These are phyloP conservation scores for Capitulum mitella DNA, from an alignment of 2,888 invertebrate species.

Conservation along the genomic window DNA sequence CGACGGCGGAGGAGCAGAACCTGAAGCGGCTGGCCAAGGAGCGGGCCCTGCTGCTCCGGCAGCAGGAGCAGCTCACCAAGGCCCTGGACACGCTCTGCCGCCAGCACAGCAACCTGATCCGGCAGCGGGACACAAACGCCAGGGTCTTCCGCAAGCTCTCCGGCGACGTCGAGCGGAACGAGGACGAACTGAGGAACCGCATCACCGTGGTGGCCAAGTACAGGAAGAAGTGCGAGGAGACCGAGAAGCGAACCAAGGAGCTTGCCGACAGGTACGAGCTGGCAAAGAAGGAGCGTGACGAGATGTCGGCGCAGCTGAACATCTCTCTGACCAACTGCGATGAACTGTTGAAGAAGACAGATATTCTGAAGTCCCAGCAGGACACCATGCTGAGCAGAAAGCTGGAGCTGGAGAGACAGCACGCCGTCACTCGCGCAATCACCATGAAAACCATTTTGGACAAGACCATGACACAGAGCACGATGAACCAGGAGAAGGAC, in stretches of 20 bases:
- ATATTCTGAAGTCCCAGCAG: constrained; percentile 5
- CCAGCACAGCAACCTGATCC: neutral
- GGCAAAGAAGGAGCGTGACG: constrained; percentile 3
- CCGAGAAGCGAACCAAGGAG: neutral
- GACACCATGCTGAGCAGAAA: constrained; percentile 18
- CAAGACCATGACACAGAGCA: constrained; percentile 10
- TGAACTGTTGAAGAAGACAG: neutral
- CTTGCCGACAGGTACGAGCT: neutral
- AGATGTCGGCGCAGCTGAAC: constrained; percentile 8
- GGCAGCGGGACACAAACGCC: neutral
- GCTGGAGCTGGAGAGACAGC: constrained; percentile 11
- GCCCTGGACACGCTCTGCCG: neutral
- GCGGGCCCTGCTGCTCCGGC: neutral
- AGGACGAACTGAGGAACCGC: constrained; percentile 6
- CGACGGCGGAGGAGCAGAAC: neutral
- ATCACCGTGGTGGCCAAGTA: constrained; percentile 9
- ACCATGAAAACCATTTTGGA: neutral
- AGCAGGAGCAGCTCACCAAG: neutral
- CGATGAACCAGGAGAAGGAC: constrained; percentile 18
- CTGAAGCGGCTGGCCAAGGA: neutral
- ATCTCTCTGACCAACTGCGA: constrained; percentile 17
- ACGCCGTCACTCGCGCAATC: neutral
- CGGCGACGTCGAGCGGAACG: neutral
- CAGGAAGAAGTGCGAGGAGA: neutral
- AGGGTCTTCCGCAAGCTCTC: neutral